Evolutionary conservation across 1,140 invertebrate genomes (phyloP).

Genomic region (Drosophila pandora): DNA sequence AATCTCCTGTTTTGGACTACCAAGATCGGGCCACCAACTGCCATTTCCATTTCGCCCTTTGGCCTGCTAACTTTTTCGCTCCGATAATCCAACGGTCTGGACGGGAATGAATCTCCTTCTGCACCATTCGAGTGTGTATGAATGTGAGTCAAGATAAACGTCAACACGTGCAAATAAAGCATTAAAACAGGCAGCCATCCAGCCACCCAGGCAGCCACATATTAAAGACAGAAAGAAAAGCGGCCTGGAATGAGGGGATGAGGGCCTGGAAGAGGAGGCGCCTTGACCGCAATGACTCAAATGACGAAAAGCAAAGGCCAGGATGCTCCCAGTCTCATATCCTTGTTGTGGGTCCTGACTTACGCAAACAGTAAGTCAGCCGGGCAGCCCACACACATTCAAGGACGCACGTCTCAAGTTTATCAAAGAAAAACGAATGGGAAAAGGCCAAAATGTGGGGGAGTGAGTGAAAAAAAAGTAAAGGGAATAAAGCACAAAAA

Average conservation of each 20-base stretch:
- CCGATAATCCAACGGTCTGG: conserved; percentile 60
- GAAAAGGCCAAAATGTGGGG: conserved; percentile 11
- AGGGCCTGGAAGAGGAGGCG: conserved; percentile 7
- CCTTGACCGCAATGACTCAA: conserved; percentile 78
- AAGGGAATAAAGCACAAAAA: conserved; percentile 12
- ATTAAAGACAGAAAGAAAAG: conserved; percentile 24
- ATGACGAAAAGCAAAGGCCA: conserved; percentile 61
- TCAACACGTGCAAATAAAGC: conserved; percentile 80
- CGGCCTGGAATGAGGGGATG: background rate
- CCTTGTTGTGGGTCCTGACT: conserved; percentile 67
- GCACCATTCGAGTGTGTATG: conserved; percentile 26
- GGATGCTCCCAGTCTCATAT: conserved; percentile 27
- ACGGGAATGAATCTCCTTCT: conserved; percentile 13
- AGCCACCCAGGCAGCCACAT: conserved; percentile 39
- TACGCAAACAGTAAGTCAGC: conserved; percentile 65
- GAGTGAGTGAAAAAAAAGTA: conserved; percentile 16
- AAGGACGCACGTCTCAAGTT: conserved; percentile 77
- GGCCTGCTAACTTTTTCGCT: conserved; percentile 57
- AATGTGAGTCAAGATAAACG: conserved; percentile 41
- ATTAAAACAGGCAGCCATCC: conserved; percentile 58
- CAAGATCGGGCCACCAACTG: conserved; percentile 38
- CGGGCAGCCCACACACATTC: conserved; percentile 27
- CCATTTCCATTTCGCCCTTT: conserved; percentile 53
- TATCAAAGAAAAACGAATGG: conserved; percentile 69
- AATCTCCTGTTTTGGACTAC: conserved; percentile 58